Evolutionary conservation across 2,888 invertebrate species (phyloP).

Genomic region (Idaea dimidiata): DNA sequence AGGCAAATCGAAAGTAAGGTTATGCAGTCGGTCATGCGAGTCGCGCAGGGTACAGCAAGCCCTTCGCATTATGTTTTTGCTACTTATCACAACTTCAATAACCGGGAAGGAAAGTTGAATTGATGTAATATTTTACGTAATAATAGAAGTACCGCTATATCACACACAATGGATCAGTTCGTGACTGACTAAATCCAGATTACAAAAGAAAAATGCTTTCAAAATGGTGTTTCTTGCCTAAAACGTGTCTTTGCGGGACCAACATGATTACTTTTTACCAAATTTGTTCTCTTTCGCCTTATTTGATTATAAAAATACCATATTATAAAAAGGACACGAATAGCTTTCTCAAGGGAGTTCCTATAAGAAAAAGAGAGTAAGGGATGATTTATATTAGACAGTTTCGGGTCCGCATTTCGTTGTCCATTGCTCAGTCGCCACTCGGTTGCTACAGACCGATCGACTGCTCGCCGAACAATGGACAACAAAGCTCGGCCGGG

Average conservation of each 20-base stretch:
- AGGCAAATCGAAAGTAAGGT: neutral
- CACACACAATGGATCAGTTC: slow-evolving; percentile 22
- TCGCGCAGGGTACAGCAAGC: slow-evolving; percentile 29
- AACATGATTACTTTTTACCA: slow-evolving; percentile 10
- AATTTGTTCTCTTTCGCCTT: slow-evolving; percentile 1
- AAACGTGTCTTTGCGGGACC: slow-evolving; percentile 13
- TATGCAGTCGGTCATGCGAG: slow-evolving; percentile 21
- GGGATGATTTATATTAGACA: no score
- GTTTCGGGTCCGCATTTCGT: no score
- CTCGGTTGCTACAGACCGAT: no score
- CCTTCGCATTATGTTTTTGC: slow-evolving; percentile 46
- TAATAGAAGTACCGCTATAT: slow-evolving; percentile 22
- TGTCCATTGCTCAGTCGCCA: no score
- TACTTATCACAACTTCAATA: slow-evolving; percentile 37
- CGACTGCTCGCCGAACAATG: no score
- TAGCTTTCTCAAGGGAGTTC: no score
- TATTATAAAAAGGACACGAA: neutral
- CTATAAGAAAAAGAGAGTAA: no score
- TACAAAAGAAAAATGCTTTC: slow-evolving; percentile 23
- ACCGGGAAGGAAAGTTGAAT: slow-evolving; percentile 52
- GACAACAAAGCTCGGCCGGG: no score
- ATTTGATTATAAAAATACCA: neutral
- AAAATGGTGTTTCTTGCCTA: slow-evolving; percentile 10
- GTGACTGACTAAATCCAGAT: slow-evolving; percentile 29
- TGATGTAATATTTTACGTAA: slow-evolving; percentile 53